Percentiles rank a stretch among this genome's conserved stretches.
These are phyloP conservation scores for Limonius californicus DNA, from an alignment of 1,140 invertebrate species.

Conservation along the genomic window DNA sequence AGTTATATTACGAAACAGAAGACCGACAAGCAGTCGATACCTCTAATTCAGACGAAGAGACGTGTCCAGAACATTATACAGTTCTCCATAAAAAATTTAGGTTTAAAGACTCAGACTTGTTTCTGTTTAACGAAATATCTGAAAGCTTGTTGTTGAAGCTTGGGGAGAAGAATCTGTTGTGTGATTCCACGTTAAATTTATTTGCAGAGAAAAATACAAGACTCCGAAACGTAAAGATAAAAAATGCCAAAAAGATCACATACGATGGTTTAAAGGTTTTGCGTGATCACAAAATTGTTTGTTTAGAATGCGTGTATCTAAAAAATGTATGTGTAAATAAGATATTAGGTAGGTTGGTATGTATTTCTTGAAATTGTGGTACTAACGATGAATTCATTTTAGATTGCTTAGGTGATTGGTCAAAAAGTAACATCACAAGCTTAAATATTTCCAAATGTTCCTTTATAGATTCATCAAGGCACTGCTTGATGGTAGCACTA, in stretches of 20 bases:
- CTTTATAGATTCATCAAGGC: conserved; percentile 57
- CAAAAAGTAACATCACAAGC: conserved; percentile 61
- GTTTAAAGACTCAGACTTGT: conserved; percentile 63
- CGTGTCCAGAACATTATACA: neutral
- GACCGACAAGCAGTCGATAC: neutral
- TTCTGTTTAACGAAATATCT: conserved; percentile 64
- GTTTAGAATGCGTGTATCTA: conserved; percentile 55
- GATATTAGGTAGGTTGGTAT: conserved; percentile 37
- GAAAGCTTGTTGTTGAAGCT: conserved; percentile 63
- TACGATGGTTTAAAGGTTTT: conserved; percentile 63
- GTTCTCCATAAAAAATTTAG: conserved; percentile 47
- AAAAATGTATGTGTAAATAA: conserved; percentile 36
- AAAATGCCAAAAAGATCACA: conserved; percentile 56
- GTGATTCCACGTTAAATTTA: conserved; percentile 61
- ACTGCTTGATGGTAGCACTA: conserved; percentile 50
- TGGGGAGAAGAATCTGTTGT: conserved; percentile 60
- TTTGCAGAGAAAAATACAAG: conserved; percentile 65
- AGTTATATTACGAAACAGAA: conserved; percentile 37
- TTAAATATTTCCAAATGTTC: conserved; percentile 65
- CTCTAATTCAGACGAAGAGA: neutral
- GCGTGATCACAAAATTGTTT: conserved; percentile 61
- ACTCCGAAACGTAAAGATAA: conserved; percentile 52
- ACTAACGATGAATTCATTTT: conserved; percentile 24
- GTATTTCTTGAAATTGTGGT: conserved; percentile 4
- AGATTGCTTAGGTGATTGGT: conserved; percentile 70